Evolutionary conservation across 1,140 invertebrate genomes (phyloP).

Genomic region (Stenopsyche tienmushanensis): DNA sequence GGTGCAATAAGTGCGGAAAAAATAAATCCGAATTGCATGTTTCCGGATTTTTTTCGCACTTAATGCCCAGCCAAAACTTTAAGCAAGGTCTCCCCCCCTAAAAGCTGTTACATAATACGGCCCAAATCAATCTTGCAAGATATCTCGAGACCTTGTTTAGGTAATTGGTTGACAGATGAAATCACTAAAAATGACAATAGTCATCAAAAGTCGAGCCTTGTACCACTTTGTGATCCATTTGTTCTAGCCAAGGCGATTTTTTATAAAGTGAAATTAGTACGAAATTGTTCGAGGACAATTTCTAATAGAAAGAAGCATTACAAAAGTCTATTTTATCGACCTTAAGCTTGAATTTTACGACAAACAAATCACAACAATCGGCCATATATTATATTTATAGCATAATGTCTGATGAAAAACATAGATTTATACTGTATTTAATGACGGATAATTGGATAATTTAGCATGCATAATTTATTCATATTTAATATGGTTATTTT

Average conservation of each 20-base stretch:
- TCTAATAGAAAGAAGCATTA: no score
- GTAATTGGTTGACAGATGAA: neutral
- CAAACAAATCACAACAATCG: no score
- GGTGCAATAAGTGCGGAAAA: no score
- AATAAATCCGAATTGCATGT: neutral
- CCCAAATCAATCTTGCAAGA: neutral
- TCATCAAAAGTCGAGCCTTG: neutral
- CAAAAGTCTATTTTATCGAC: no score
- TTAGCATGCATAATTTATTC: no score
- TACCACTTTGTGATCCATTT: neutral
- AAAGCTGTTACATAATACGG: neutral
- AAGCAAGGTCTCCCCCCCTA: neutral
- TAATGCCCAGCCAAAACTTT: neutral
- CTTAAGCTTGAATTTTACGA: no score
- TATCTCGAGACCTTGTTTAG: neutral
- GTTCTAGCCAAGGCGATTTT: neutral
- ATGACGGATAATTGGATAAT: no score
- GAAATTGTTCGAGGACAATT: no score
- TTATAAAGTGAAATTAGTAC: no score
- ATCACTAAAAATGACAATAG: neutral
- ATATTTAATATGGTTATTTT: no score
- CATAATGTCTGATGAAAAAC: neutral
- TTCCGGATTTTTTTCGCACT: neutral
- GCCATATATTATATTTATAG: neutral
- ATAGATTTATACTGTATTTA: no score